Conservation (phyloP, 2,797 vertebrate genomes). For the Coracias cyanogaster region DNA sequence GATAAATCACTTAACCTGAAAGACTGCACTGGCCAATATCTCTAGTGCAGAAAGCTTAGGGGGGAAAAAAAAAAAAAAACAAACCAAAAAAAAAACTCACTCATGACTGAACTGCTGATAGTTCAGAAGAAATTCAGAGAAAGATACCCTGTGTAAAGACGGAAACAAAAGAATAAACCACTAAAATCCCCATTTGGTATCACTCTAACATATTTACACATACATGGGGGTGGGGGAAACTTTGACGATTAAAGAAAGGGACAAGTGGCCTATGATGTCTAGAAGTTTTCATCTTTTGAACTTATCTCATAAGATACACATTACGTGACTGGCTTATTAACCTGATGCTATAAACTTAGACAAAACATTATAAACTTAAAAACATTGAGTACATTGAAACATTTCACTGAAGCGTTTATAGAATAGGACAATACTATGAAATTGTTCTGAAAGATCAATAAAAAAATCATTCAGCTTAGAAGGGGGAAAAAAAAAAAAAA, state of each 20-base stretch:
- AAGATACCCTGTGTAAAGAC: not conserved
- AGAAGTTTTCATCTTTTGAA: not conserved
- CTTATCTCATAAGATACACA: not conserved
- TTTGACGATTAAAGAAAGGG: not conserved
- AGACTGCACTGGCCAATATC: not conserved
- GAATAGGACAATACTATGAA: not conserved
- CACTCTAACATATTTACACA: not conserved
- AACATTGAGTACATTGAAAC: not conserved
- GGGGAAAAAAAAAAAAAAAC: no score
- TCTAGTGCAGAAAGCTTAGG: not conserved
- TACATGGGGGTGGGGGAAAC: fast-evolving
- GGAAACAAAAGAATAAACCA: not conserved
- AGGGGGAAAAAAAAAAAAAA: fast-evolving
- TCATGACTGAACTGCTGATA: not conserved
- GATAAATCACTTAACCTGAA: not conserved
- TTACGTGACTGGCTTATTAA: not conserved
- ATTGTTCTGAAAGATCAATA: not conserved
- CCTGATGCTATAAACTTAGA: not conserved
- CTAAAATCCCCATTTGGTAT: not conserved
- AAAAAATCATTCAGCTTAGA: not conserved
- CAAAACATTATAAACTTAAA: not conserved
- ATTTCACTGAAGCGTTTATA: not conserved
- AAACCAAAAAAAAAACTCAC: not conserved
- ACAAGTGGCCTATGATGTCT: not conserved
- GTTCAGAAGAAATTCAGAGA: not conserved